Conservation (phyloP, 2,797 vertebrate species). For the Sebastes dallii region DNA sequence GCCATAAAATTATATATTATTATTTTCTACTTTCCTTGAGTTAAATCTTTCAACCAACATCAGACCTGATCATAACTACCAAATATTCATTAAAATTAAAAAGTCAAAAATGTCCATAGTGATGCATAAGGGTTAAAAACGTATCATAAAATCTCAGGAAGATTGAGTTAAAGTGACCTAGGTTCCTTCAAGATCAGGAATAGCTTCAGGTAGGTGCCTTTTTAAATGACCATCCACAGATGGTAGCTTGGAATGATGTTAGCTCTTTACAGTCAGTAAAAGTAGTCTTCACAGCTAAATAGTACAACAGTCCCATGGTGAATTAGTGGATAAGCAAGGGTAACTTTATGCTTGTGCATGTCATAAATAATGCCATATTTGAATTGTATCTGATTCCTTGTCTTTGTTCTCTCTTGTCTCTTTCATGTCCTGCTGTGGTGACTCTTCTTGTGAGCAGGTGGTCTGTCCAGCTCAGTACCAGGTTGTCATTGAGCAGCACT, state of each 20-base stretch:
- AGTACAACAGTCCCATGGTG: background rate
- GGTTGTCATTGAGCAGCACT: constrained; percentile 79
- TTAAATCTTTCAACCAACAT: background rate
- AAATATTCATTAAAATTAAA: too few species aligned
- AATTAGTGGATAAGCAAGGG: background rate
- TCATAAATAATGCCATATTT: background rate
- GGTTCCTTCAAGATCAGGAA: background rate
- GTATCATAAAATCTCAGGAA: too few species aligned
- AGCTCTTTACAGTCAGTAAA: background rate
- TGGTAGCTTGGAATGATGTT: background rate
- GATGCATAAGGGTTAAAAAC: background rate
- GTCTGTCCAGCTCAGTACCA: constrained; percentile 69
- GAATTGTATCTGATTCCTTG: background rate
- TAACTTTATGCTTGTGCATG: background rate
- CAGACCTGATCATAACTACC: too few species aligned
- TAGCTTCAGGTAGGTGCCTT: background rate
- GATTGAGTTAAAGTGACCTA: background rate
- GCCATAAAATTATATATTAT: background rate
- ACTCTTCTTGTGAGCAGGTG: constrained; percentile 30
- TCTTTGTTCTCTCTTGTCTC: constrained; percentile 23
- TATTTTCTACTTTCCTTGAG: background rate
- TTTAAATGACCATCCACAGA: background rate
- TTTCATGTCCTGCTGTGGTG: constrained; percentile 23
- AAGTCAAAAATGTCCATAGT: background rate
- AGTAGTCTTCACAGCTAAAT: background rate